phyloP scores from a whole-genome alignment of 2,113 vertebrate species.

The Leptodactylus fuscus region DNA sequence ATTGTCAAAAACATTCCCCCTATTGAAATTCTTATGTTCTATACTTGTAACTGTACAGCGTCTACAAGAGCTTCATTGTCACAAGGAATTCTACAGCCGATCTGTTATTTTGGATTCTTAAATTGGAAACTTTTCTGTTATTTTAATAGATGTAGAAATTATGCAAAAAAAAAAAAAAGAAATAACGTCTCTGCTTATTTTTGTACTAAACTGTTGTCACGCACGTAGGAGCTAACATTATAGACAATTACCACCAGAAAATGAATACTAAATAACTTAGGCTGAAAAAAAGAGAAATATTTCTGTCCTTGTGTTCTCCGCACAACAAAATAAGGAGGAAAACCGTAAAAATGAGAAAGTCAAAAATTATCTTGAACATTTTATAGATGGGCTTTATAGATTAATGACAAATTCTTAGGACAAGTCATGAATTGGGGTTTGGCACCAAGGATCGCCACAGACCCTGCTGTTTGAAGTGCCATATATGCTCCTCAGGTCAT shows the following conservation, averaged over 20 bases:
- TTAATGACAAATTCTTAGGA: too few relatives aligned
- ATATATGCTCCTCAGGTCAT: too few relatives aligned
- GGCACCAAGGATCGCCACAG: too few relatives aligned
- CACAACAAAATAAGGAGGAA: too few relatives aligned
- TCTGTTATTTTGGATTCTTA: not conserved
- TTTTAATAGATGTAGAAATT: not conserved
- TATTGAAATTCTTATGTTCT: not conserved
- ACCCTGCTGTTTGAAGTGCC: too few relatives aligned
- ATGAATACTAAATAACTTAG: too few relatives aligned
- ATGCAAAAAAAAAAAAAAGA: not conserved
- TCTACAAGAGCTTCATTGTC: not conserved
- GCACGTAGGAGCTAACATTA: not conserved
- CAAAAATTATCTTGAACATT: too few relatives aligned
- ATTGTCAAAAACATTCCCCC: not conserved
- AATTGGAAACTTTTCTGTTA: not conserved
- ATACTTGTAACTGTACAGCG: not conserved
- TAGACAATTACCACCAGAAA: not conserved
- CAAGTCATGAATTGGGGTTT: too few relatives aligned
- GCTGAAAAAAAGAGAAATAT: too few relatives aligned
- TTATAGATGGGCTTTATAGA: too few relatives aligned
- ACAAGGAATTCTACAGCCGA: not conserved
- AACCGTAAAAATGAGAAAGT: too few relatives aligned
- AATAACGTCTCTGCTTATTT: not conserved
- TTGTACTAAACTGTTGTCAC: not conserved
- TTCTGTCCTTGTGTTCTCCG: too few relatives aligned